Percentiles rank a stretch among this genome's conserved stretches.
phyloP scores from a whole-genome alignment of 2,113 vertebrate genomes.

The Psammodynastes pulverulentus region DNA sequence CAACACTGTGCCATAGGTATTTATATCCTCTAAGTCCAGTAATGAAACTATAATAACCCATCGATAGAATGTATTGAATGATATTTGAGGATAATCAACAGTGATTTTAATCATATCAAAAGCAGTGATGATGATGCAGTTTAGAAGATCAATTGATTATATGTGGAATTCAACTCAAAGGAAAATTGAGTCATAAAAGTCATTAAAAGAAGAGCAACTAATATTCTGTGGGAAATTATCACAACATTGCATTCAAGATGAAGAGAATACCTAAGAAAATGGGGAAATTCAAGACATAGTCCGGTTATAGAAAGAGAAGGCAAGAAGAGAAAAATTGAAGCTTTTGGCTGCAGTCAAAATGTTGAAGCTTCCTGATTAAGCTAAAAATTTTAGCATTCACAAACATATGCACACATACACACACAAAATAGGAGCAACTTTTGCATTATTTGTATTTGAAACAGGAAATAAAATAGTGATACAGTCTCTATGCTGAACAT shows the following conservation, averaged over 20 bases:
- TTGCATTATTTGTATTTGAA: neutral
- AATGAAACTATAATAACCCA: neutral
- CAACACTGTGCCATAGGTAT: neutral
- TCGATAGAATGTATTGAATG: neutral
- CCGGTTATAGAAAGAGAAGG: neutral
- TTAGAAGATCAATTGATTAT: neutral
- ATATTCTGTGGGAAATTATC: neutral
- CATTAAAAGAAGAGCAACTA: neutral
- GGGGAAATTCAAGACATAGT: neutral
- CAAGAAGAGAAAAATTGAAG: neutral
- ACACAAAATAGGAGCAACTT: neutral
- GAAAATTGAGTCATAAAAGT: neutral
- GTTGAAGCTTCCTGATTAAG: neutral
- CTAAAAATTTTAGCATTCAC: neutral
- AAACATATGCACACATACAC: neutral
- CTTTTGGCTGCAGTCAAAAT: neutral
- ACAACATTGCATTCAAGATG: neutral
- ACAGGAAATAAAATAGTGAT: neutral
- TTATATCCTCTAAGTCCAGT: neutral
- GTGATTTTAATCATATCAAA: neutral
- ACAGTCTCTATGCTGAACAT: neutral
- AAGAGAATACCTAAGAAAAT: neutral
- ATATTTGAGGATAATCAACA: neutral
- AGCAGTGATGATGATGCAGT: neutral
- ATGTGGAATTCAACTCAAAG: neutral